Percentiles rank a stretch among this genome's conserved stretches.
These are phyloP conservation scores for Cryptus armator DNA, from an alignment of 2,888 invertebrate species.

Conservation along the genomic window DNA sequence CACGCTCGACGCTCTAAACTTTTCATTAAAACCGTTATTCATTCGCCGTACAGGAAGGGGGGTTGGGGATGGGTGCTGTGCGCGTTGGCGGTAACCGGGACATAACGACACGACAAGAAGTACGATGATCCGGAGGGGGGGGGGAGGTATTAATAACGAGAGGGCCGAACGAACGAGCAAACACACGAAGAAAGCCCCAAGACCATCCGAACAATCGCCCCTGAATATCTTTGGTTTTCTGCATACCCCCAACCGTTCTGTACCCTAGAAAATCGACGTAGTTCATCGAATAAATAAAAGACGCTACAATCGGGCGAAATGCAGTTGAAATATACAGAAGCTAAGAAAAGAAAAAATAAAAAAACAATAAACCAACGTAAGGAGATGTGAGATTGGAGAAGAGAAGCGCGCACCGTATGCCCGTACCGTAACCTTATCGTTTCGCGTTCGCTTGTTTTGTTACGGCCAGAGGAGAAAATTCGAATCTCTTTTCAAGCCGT, in stretches of 20 bases:
- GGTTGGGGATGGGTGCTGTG: not conserved
- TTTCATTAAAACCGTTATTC: slow-evolving; percentile 75
- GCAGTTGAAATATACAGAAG: not conserved
- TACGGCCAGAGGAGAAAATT: not conserved
- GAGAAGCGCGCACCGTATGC: not conserved
- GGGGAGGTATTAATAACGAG: slow-evolving; percentile 50
- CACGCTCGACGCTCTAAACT: slow-evolving; percentile 68
- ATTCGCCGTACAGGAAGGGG: slow-evolving; percentile 53
- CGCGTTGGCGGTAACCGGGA: slow-evolving; percentile 11
- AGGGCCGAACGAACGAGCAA: slow-evolving; percentile 31
- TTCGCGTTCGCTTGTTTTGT: not conserved
- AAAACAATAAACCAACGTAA: not conserved
- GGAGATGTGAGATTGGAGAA: slow-evolving; percentile 14
- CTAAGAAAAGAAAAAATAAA: not conserved
- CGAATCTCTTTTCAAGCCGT: not conserved
- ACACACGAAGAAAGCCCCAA: slow-evolving; percentile 17
- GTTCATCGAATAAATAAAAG: not conserved
- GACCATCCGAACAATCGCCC: slow-evolving; percentile 8
- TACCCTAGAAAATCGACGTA: not conserved
- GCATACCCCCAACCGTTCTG: not conserved
- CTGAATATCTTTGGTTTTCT: not conserved
- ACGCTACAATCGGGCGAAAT: not conserved
- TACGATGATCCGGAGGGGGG: slow-evolving; percentile 47
- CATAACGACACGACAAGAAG: slow-evolving; percentile 25
- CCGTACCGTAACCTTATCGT: slow-evolving; percentile 9